Evolutionary conservation across 2,888 invertebrate species (phyloP), one percentile per base, ranked within the genome.

Genomic region (Chironomus tentans): DNA sequence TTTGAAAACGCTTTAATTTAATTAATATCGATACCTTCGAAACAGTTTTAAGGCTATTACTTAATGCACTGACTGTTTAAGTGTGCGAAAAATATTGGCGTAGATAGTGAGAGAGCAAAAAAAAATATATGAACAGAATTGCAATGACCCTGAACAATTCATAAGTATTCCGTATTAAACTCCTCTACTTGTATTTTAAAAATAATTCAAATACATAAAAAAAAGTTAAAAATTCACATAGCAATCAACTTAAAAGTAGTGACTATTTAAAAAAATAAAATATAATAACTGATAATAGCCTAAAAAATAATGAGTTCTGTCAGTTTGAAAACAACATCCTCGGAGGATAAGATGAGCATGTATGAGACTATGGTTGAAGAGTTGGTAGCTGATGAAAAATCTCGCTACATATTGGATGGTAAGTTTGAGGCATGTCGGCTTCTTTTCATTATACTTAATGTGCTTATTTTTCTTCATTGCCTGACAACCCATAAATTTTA

Each of bases 401-500:
- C 74, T 12, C 74, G 74, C n/a, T 74, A 68, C 24, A 74, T 74
- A 10, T 68, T 74, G n/a, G 74, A 74, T 68, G 74, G 74, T 74
- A 68, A 68, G 74, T 47, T 24, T 13, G 12, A 71, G 15, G 24
- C 15, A 22, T 13, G 21, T 38, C 10, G 38, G 38, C 38, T 38
- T 10, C 38, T 10, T 38, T 38, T 38, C 7, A 38, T 61, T 18
- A 61, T 18, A 18, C 15, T 6, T 61, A 61, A 61, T 61, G n/a
- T 56, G n/a, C 1, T 56, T 15, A n/a, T 56, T 15, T 50, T 4
- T 50, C 6, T 6, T 61, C 18, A 61, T 61, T 61, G 15, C 15
- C 18, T 61, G 61, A 61, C 15, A 15, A n/a, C 15, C 5, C 12
- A 61, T 61, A 7, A 6, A 61, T 61, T n/a, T 61, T 61, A 61